Evolutionary conservation across 2,888 invertebrate genomes (phyloP).

Genomic region (Agriopis aurantiaria): DNA sequence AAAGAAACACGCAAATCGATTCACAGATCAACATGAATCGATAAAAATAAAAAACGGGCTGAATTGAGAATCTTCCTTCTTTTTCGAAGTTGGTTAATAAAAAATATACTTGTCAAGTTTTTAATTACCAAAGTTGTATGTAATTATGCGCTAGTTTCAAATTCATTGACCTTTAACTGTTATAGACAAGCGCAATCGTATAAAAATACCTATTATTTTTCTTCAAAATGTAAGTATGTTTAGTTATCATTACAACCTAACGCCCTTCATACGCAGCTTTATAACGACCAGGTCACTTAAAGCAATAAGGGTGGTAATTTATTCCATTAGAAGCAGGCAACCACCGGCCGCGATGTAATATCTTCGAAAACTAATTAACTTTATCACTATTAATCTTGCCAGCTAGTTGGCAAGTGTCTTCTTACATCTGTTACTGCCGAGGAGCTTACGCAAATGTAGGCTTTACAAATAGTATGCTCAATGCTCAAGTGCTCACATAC

Average conservation of each 20-base stretch:
- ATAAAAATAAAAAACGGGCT: too few species aligned
- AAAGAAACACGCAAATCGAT: too few species aligned
- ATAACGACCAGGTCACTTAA: constrained; percentile 17
- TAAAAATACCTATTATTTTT: too few species aligned
- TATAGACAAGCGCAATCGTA: too few species aligned
- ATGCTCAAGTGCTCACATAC: constrained; percentile 7
- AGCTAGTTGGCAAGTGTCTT: constrained; percentile 53
- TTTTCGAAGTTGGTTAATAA: too few species aligned
- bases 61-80: too few species aligned
- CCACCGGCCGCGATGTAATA: constrained; percentile 48
- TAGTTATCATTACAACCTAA: not conserved
- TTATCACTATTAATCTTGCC: constrained; percentile 63
- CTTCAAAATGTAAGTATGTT: not conserved
- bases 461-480: constrained; percentile 16
- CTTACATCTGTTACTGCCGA: constrained; percentile 48
- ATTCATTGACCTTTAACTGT: too few species aligned
- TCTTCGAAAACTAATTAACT: constrained; percentile 65
- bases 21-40: too few species aligned
- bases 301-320: constrained; percentile 50
- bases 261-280: not conserved
- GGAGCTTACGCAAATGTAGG: constrained; percentile 42
- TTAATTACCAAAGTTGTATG: too few species aligned
- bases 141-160: too few species aligned
- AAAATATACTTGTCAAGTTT: too few species aligned
- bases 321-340: constrained; percentile 58